Conservation (phyloP, 1,140 invertebrate genomes). For the Amyelois transitella region DNA sequence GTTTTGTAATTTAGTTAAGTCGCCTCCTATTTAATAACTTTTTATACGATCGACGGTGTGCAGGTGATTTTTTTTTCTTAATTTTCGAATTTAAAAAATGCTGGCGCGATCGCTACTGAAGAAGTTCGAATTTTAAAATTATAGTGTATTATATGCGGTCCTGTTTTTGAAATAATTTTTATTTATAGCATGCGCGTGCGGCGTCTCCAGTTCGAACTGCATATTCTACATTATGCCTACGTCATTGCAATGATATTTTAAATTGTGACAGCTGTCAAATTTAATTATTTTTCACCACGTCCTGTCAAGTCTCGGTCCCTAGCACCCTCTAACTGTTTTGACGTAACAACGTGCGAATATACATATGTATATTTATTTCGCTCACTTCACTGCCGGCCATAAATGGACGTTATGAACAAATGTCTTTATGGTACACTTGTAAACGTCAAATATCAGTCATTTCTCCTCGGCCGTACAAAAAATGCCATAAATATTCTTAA, state of each 20-base stretch:
- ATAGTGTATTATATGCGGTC: constrained; percentile 57
- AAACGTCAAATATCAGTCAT: constrained; percentile 65
- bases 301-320: constrained; percentile 10
- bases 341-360: constrained; percentile 49
- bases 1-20: constrained; percentile 70
- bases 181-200: constrained; percentile 47
- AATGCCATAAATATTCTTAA: constrained; percentile 64
- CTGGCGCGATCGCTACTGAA: constrained; percentile 52
- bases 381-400: constrained; percentile 42
- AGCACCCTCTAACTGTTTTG: constrained; percentile 20
- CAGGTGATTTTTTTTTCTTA: constrained; percentile 55
- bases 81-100: constrained; percentile 33
- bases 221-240: too few species aligned
- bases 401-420: constrained; percentile 59
- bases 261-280: neutral
- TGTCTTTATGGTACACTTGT: constrained; percentile 60
- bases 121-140: constrained; percentile 62
- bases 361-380: constrained; percentile 27
- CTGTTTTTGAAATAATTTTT: constrained; percentile 41
- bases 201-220: neutral
- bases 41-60: constrained; percentile 36
- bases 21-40: constrained; percentile 68
- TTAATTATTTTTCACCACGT: neutral
- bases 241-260: too few species aligned
- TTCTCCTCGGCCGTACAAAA: constrained; percentile 45